Percentiles rank a stretch among this genome's conserved stretches.
These are phyloP conservation scores for Drosophila littoralis DNA, from an alignment of 1,140 invertebrate genomes.

Conservation along the genomic window DNA sequence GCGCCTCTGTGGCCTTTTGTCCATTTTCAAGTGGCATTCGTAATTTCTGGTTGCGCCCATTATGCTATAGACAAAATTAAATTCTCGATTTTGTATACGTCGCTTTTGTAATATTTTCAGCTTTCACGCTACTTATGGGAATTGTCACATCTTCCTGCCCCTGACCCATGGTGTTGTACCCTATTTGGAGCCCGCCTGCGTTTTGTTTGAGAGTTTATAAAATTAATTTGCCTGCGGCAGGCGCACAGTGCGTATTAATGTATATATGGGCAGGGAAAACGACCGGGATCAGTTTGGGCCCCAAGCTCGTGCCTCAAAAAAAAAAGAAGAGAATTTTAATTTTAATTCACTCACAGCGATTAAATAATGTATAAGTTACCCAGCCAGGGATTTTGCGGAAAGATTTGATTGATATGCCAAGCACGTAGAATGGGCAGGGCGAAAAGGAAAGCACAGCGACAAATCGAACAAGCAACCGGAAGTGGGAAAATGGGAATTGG, in stretches of 20 bases:
- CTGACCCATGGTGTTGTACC: background rate
- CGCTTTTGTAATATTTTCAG: slow-evolving; percentile 31
- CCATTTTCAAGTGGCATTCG: slow-evolving; percentile 30
- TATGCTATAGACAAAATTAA: slow-evolving; percentile 59
- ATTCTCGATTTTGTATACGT: slow-evolving; percentile 42
- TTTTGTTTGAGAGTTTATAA: slow-evolving; percentile 68
- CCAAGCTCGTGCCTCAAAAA: slow-evolving; percentile 10
- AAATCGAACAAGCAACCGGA: slow-evolving; percentile 35
- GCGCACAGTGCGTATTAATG: slow-evolving; percentile 23
- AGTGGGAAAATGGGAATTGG: background rate
- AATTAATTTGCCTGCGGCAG: slow-evolving; percentile 70
- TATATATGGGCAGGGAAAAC: slow-evolving; percentile 13
- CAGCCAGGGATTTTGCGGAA: slow-evolving; percentile 43
- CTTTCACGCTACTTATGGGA: slow-evolving; percentile 30
- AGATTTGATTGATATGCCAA: slow-evolving; percentile 56
- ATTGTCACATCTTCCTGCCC: slow-evolving; percentile 5
- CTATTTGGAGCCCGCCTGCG: slow-evolving; percentile 41
- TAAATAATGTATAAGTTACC: slow-evolving; percentile 68
- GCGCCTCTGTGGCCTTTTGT: slow-evolving; percentile 1
- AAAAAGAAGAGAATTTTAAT: slow-evolving; percentile 45
- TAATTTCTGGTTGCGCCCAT: slow-evolving; percentile 6
- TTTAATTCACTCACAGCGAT: slow-evolving; percentile 70
- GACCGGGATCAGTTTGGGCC: background rate
- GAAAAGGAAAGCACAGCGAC: slow-evolving; percentile 5
- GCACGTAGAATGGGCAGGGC: slow-evolving; percentile 43